Conservation (phyloP, 2,797 vertebrate genomes). For the Micrastur ruficollis region DNA sequence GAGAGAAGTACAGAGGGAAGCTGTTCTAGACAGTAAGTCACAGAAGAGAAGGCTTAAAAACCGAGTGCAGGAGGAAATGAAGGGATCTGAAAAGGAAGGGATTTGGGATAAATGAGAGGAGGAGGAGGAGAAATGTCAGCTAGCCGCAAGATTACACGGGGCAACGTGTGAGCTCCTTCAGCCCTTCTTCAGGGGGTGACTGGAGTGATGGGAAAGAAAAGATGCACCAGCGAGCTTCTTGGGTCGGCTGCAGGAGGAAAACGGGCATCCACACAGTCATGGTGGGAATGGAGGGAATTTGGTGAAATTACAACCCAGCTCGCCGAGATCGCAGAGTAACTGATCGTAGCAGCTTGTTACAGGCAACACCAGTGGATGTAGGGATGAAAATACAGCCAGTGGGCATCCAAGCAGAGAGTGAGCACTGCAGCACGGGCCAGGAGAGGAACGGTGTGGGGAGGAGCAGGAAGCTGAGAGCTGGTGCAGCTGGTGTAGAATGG, state of each 20-base stretch:
- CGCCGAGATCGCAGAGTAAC: neutral
- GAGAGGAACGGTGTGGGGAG: neutral
- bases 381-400: neutral
- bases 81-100: slow-evolving; percentile 45
- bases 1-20: slow-evolving; percentile 43
- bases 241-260: neutral
- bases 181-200: neutral
- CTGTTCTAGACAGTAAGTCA: slow-evolving; percentile 52
- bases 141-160: slow-evolving; percentile 9
- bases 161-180: neutral
- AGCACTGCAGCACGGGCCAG: accelerated
- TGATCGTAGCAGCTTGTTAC: neutral
- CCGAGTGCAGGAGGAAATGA: slow-evolving; percentile 19
- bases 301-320: neutral
- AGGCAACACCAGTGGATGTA: neutral
- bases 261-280: neutral
- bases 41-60: slow-evolving; percentile 46
- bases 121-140: slow-evolving; percentile 33
- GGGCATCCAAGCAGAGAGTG: neutral
- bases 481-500: neutral
- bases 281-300: neutral
- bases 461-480: neutral
- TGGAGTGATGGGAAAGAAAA: neutral
- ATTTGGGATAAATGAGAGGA: slow-evolving; percentile 45
- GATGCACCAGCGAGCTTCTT: neutral